Percentiles rank a stretch among this genome's conserved stretches.
These are phyloP conservation scores for Cephonodes hylas DNA, from an alignment of 2,888 invertebrate species.

Conservation along the genomic window DNA sequence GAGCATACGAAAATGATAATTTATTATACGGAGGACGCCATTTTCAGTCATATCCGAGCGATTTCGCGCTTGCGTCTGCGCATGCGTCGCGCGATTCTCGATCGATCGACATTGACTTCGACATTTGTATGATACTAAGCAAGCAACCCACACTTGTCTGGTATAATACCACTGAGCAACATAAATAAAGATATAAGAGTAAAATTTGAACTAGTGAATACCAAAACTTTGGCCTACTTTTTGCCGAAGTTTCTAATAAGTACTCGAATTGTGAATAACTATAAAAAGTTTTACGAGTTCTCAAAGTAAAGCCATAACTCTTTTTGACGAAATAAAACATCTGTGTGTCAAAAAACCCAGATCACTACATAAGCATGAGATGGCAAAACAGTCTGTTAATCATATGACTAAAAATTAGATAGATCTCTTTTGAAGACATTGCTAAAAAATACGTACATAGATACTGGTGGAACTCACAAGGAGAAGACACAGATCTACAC, in stretches of 20 bases:
- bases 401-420: too few relatives aligned
- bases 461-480: too few relatives aligned
- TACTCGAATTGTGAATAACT: background rate
- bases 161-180: background rate
- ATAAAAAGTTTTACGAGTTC: too few relatives aligned
- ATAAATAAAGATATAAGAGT: background rate
- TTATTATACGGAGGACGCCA: constrained; percentile 29
- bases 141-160: too few relatives aligned
- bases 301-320: too few relatives aligned
- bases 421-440: too few relatives aligned
- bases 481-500: too few relatives aligned
- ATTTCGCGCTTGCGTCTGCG: constrained; percentile 35
- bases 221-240: background rate
- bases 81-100: background rate
- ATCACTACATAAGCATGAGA: too few relatives aligned
- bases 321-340: too few relatives aligned
- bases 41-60: constrained; percentile 38
- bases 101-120: background rate
- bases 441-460: too few relatives aligned
- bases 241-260: background rate
- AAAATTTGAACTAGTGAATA: background rate
- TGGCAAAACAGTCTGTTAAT: too few relatives aligned
- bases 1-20: constrained; percentile 39
- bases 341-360: too few relatives aligned
- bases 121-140: background rate